Conservation (phyloP, 2,113 vertebrate genomes). For the Charina bottae region DNA sequence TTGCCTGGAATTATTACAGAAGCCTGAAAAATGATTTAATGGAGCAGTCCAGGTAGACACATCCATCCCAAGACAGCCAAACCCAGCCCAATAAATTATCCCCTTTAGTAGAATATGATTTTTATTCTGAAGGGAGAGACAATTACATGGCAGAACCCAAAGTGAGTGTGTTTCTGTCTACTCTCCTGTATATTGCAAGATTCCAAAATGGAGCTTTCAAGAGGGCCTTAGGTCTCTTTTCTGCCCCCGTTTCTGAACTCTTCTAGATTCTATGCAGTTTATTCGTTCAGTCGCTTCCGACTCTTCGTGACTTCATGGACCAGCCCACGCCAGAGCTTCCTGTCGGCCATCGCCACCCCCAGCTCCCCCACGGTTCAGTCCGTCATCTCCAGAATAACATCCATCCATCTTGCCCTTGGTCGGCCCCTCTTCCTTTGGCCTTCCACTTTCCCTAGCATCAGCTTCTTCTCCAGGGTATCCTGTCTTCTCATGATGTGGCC, state of each 20-base stretch:
- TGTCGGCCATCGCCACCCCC: too few species aligned
- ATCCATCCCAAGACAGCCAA: constrained; percentile 43
- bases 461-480: too few species aligned
- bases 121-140: not conserved
- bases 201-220: constrained; percentile 41
- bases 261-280: not conserved
- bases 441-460: too few species aligned
- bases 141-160: constrained; percentile 35
- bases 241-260: constrained; percentile 50
- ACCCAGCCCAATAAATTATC: constrained; percentile 55
- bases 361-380: too few species aligned
- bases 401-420: too few species aligned
- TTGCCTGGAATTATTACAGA: constrained; percentile 17
- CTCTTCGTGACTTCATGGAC: too few species aligned
- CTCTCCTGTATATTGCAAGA: not conserved
- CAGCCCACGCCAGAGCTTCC: too few species aligned
- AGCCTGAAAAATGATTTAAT: constrained; percentile 61
- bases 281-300: too few species aligned
- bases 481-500: too few species aligned
- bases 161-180: not conserved
- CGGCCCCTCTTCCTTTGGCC: too few species aligned
- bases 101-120: constrained; percentile 51
- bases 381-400: too few species aligned
- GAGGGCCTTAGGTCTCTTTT: constrained; percentile 69
- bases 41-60: constrained; percentile 20